Conservation (phyloP, 2,113 vertebrate species). For the Suricata suricatta region DNA sequence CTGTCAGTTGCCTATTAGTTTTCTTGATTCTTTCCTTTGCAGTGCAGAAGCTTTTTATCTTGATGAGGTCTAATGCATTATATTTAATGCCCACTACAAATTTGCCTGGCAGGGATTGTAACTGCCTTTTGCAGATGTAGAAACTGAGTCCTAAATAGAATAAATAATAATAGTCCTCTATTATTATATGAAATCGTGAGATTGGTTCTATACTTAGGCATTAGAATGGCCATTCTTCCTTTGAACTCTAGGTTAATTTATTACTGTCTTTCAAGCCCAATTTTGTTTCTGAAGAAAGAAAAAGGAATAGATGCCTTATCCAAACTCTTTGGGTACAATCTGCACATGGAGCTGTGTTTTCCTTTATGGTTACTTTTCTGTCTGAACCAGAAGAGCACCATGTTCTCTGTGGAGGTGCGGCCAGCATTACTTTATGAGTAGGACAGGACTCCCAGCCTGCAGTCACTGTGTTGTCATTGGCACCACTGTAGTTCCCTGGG, state of each 20-base stretch:
- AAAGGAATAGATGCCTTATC: neutral
- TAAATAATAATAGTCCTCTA: neutral
- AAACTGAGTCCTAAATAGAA: neutral
- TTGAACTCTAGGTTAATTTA: neutral
- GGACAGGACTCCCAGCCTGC: neutral
- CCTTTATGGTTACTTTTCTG: constrained; percentile 30
- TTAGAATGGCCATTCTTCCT: neutral
- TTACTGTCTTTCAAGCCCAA: neutral
- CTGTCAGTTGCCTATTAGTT: no score
- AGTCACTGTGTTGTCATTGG: constrained; percentile 41
- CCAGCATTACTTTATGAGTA: constrained; percentile 27
- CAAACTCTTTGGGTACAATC: neutral
- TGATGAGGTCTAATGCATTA: neutral
- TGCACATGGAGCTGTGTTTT: neutral
- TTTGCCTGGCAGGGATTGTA: neutral
- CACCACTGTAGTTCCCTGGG: constrained; percentile 7
- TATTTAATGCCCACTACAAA: neutral
- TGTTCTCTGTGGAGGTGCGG: neutral
- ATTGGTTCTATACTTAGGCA: neutral
- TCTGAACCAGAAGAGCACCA: neutral
- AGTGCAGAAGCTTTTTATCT: no score
- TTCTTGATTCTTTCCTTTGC: no score
- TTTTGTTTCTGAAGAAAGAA: neutral
- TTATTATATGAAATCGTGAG: neutral
- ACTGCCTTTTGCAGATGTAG: neutral